A percentile compares a stretch with the other conserved stretches of the same genome.
phyloP scores from a whole-genome alignment of 1,140 invertebrate genomes.

The Phymastichus coffea region DNA sequence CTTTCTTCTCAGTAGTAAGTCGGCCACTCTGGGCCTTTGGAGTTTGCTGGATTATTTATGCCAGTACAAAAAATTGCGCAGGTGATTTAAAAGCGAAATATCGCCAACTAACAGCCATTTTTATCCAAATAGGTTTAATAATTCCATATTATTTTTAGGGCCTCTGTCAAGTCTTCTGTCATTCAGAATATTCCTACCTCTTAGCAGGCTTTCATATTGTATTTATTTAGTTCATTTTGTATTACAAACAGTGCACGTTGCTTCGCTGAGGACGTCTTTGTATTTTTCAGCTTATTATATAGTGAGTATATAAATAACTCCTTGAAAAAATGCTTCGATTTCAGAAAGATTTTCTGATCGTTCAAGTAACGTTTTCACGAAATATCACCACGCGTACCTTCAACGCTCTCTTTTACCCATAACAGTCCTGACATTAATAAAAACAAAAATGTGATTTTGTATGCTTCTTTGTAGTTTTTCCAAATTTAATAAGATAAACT shows the following conservation, averaged over 20 bases:
- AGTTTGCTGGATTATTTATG: constrained; percentile 55
- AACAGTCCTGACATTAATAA: too few relatives aligned
- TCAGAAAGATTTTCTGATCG: too few relatives aligned
- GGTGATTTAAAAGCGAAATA: too few relatives aligned
- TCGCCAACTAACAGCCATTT: too few relatives aligned
- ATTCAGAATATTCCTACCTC: constrained; percentile 56
- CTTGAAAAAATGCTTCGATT: neutral
- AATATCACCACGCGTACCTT: too few relatives aligned
- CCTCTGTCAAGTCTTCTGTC: constrained; percentile 50
- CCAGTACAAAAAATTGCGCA: constrained; percentile 50
- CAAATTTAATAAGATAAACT: too few relatives aligned
- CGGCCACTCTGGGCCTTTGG: constrained; percentile 47
- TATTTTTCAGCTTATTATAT: constrained; percentile 1
- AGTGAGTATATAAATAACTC: neutral
- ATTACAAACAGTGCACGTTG: constrained; percentile 18
- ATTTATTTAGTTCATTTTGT: constrained; percentile 60
- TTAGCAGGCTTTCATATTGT: constrained; percentile 61
- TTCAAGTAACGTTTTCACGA: too few relatives aligned
- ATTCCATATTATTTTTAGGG: too few relatives aligned
- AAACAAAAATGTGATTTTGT: too few relatives aligned
- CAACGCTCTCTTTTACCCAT: too few relatives aligned
- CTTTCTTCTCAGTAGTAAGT: constrained; percentile 44
- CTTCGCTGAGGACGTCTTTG: constrained; percentile 1
- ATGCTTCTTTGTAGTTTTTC: too few relatives aligned
- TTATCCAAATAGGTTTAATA: too few relatives aligned